phyloP scores from a whole-genome alignment of 2,797 vertebrate genomes.

The Enteromius trimaculatus region DNA sequence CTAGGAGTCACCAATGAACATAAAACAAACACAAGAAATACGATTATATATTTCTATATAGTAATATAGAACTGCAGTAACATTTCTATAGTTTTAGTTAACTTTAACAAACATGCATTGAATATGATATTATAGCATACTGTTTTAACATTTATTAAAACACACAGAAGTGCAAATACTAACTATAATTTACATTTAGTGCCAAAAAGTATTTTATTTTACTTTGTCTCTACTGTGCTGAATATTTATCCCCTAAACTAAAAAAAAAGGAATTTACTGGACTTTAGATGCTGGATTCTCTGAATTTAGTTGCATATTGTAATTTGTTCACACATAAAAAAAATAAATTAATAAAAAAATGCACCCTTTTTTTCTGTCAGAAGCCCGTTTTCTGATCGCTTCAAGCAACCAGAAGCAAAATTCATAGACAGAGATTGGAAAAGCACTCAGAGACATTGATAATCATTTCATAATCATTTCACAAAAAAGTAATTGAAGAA shows the following conservation, averaged over 20 bases:
- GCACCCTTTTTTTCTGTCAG: too few species aligned
- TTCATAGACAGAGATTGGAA: not conserved
- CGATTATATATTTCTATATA: too few species aligned
- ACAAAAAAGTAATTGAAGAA: not conserved
- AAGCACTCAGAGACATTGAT: not conserved
- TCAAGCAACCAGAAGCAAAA: not conserved
- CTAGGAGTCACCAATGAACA: too few species aligned
- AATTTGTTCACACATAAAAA: not conserved
- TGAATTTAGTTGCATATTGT: not conserved
- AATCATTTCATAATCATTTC: not conserved
- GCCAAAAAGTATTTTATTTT: not conserved
- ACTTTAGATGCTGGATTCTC: not conserved
- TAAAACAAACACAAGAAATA: too few species aligned
- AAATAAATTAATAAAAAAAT: not conserved
- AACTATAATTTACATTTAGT: not conserved
- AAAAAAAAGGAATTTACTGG: not conserved
- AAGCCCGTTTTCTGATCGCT: too few species aligned
- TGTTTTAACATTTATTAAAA: not conserved
- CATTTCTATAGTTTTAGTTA: not conserved
- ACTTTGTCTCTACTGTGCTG: too few species aligned
- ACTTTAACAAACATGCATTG: not conserved
- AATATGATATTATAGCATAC: not conserved
- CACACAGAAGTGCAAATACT: not conserved
- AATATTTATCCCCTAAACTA: too few species aligned
- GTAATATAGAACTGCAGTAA: too few species aligned